Evolutionary conservation across 2,888 invertebrate genomes (phyloP).

Genomic region (Luperina nickerlii): DNA sequence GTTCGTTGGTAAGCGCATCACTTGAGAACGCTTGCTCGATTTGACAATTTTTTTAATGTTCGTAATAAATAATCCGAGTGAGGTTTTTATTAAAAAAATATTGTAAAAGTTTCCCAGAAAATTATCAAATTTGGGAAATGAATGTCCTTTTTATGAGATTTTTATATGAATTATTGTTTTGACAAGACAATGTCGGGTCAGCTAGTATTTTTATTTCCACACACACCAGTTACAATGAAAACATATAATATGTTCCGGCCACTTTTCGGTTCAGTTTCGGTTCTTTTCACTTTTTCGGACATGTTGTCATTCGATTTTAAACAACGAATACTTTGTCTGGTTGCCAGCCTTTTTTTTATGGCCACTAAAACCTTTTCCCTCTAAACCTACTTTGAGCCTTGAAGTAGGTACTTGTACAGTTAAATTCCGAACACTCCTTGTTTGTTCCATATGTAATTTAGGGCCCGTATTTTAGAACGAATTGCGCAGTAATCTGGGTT

Average conservation of each 20-base stretch:
- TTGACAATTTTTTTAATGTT: neutral
- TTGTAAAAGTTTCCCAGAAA: neutral
- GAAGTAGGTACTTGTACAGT: slow-evolving; percentile 10
- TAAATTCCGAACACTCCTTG: slow-evolving; percentile 21
- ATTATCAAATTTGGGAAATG: neutral
- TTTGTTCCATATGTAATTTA: slow-evolving; percentile 11
- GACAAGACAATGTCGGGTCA: neutral
- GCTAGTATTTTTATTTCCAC: neutral
- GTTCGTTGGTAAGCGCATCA: neutral
- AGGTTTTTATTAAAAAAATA: neutral
- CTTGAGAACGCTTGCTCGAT: neutral
- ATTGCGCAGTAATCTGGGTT: neutral
- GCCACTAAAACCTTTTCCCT: slow-evolving; percentile 19
- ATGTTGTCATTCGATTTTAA: slow-evolving; percentile 21
- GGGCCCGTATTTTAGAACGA: neutral
- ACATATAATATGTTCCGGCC: neutral
- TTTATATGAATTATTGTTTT: neutral
- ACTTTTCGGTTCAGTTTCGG: neutral
- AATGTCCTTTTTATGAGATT: neutral
- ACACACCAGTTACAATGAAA: neutral
- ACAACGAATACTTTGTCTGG: slow-evolving; percentile 32
- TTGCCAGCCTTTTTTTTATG: slow-evolving; percentile 28
- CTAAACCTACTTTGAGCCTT: slow-evolving; percentile 13
- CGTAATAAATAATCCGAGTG: neutral
- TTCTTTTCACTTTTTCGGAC: neutral